Evolutionary conservation across 2,113 vertebrate species (phyloP), one percentile per base, ranked within the genome.

Genomic region (Oreochromis spilurus): DNA sequence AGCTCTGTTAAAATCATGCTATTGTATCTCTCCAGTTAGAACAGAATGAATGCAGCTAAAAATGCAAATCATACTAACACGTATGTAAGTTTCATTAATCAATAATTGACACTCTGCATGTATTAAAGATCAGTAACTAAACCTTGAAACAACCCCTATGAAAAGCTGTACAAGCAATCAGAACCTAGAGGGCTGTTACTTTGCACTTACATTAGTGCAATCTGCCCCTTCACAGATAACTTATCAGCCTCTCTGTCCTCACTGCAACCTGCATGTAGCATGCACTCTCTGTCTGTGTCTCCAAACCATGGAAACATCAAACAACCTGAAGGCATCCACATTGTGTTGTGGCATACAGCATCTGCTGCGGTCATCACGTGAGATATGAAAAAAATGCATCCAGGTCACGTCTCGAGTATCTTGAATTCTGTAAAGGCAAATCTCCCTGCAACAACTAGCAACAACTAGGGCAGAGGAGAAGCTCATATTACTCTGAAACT

Each of bases 161-260:
- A 19, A 43, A 83, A 40, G 12, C 43, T 45, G 65, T 84, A 19
- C 38, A 48, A 40, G n/a, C 55, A 62, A 67, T 85, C 53, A 40
- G 50, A 85, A 34, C 10, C n/a, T 67, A 19, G 55, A 5, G 54
- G 4, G 14, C 75, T 86, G 89, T 89, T 2, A 91, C 91, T 94
- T 88, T 91, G 91, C 58, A 58, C 88, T 88, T n/a, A 38, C 13
- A 85, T 87, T 17, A 62, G 80, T 2, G 50, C 54, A 87, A 81
- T 89, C 84, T 13, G 5, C 54, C 50, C 7, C 53, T 6, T 21
- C 11, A 60, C 82, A 70, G 89, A 93, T 92, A 94, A 70, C 24
- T 1, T 92, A 92, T 93, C 91, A 65, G 72, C 6, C 48, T 48
- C 11, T 13, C 65, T 4, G 82, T 62, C 84, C 72, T 87, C 85